These are phyloP conservation scores for Drosophila maculinotata DNA, from an alignment of 2,888 invertebrate genomes.

Conservation along the genomic window DNA sequence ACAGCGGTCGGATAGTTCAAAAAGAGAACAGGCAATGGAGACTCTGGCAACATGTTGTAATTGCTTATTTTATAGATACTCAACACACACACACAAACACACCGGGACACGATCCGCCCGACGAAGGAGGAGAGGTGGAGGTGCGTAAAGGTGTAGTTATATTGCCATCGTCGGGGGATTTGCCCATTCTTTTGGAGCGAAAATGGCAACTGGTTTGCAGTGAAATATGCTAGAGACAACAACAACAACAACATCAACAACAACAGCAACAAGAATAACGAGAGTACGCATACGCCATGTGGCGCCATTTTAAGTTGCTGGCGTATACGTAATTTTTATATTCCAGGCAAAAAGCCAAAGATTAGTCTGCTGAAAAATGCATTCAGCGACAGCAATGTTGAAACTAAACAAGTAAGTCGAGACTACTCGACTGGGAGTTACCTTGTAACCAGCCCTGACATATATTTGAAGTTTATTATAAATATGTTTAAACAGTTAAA, in stretches of 20 bases:
- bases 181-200: conserved; percentile 68
- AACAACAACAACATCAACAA: conserved; percentile 34
- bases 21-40: conserved; percentile 56
- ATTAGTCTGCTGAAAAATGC: conserved; percentile 47
- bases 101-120: background rate
- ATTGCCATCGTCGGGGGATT: conserved; percentile 50
- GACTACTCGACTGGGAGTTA: no score
- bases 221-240: conserved; percentile 58
- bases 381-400: conserved; percentile 51
- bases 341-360: conserved; percentile 59
- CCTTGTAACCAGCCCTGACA: no score
- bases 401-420: conserved; percentile 13
- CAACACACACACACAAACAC: conserved; percentile 9
- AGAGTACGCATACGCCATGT: conserved; percentile 68
- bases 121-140: background rate
- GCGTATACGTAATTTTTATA: conserved; percentile 77
- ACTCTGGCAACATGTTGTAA: conserved; percentile 76
- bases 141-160: conserved; percentile 44
- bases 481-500: no score
- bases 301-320: conserved; percentile 74
- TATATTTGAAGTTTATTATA: no score
- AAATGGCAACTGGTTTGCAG: conserved; percentile 76
- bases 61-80: conserved; percentile 76
- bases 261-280: conserved; percentile 43
- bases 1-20: conserved; percentile 62